These are phyloP conservation scores for Eriocheir sinensis DNA, from an alignment of 1,140 invertebrate genomes.

Conservation along the genomic window DNA sequence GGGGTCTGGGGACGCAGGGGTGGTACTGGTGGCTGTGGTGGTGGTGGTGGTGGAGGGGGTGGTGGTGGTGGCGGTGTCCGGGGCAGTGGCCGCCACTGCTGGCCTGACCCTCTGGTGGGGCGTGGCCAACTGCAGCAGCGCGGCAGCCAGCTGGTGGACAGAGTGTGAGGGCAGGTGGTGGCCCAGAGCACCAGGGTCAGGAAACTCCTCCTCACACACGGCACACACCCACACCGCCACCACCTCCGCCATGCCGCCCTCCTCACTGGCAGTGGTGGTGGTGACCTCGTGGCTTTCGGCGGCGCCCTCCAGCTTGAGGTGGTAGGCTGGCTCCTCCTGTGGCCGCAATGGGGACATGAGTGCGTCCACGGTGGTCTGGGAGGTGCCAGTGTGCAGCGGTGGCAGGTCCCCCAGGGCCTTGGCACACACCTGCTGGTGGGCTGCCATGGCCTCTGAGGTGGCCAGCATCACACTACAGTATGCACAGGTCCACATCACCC, in stretches of 20 bases:
- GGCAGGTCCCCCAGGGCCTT: slow-evolving; percentile 43
- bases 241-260: background rate
- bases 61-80: background rate
- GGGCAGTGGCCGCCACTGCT: background rate
- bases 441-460: slow-evolving; percentile 57
- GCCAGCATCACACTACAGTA: slow-evolving; percentile 60
- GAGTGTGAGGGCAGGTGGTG: slow-evolving; percentile 57
- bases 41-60: background rate
- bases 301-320: slow-evolving; percentile 54
- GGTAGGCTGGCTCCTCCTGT: slow-evolving; percentile 53
- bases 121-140: slow-evolving; percentile 55
- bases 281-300: background rate
- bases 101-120: slow-evolving; percentile 57
- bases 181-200: slow-evolving; percentile 51
- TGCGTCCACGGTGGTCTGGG: slow-evolving; percentile 66
- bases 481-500: slow-evolving; percentile 66
- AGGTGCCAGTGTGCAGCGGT: slow-evolving; percentile 49
- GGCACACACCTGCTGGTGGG: slow-evolving; percentile 60
- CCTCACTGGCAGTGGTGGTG: background rate
- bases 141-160: slow-evolving; percentile 61
- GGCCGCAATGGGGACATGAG: slow-evolving; percentile 61
- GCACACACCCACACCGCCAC: slow-evolving; percentile 60
- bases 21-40: no score
- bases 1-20: no score
- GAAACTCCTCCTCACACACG: slow-evolving; percentile 59